Base-by-base conservation (phyloP, 2,797 vertebrate genomes). In the Clamator glandarius region DNA sequence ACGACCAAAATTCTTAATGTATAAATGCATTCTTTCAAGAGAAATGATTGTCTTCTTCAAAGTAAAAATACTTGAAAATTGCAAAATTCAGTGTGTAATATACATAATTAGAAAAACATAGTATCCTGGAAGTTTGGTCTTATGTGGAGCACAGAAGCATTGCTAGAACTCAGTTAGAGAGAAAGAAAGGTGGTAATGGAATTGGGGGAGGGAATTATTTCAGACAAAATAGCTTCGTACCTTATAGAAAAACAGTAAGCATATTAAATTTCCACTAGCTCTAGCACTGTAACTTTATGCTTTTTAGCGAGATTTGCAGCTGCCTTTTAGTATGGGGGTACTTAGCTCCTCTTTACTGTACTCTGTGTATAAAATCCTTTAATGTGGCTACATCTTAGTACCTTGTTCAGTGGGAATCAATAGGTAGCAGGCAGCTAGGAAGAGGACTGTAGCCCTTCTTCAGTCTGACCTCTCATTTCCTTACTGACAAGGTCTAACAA, bases 71-170 rank as follows among this genome's bases (percentile, higher is more conserved):
- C 7, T 35, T 81, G 5, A 54, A 4, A 73, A 67, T 57, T 48
- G 23, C 20, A 23, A 28, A 59, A 59, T 33, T 75, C 25, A 23
- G 8, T 59, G 2, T 52, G 13, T 54, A 36, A 16, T 31, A 48
- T 4, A 15, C 10, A 11, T 59, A 2, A 33, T 25, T 69, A 79
- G 41, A 81, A 92, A 90, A 62, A 31, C 9, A 5, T 64, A 4
- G 5, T 29, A 12, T 31, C 25, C 19, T 81, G 69, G 17, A 46
- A 15, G 9, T 25, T 69, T 90, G 67, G 24, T 62, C 21, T 70
- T 4, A 0, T 3, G 2, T 79, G n/a, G 26, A 62, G 5, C n/a
- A 16, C 5, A 52, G 41, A 52, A 44, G 17, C 2, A 13, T 33
- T 73, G n/a, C 55, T 89, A 51, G 52, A 76, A 63, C 5, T 5